A percentile compares a stretch with the other conserved stretches of the same genome.
These are phyloP conservation scores for Trichonephila inaurata DNA, from an alignment of 1,140 invertebrate species.

Conservation along the genomic window DNA sequence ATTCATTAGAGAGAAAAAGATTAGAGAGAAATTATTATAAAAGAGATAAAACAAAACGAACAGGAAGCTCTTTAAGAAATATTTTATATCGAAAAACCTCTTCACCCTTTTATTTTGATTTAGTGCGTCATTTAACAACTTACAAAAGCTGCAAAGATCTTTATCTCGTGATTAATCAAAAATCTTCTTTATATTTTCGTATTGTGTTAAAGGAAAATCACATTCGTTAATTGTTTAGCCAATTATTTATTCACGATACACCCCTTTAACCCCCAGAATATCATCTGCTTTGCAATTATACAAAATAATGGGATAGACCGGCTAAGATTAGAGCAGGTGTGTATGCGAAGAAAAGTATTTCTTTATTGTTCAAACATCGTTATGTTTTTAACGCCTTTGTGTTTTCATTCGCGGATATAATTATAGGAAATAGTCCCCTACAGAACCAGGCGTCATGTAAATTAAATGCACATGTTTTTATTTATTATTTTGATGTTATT, in stretches of 20 bases:
- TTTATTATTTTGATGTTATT: neutral
- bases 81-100: too few species aligned
- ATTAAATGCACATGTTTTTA: neutral
- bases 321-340: neutral
- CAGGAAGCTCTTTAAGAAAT: too few species aligned
- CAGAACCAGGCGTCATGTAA: neutral
- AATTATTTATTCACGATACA: neutral
- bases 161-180: neutral
- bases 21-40: too few species aligned
- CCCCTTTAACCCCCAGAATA: neutral
- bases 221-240: slow-evolving; percentile 31
- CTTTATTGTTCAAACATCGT: neutral
- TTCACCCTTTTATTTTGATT: too few species aligned
- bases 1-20: too few species aligned
- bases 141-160: too few species aligned
- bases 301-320: neutral
- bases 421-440: neutral
- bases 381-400: slow-evolving; percentile 28
- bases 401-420: neutral
- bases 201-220: slow-evolving; percentile 19
- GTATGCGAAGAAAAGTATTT: neutral
- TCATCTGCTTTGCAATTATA: neutral
- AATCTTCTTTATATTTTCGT: neutral
- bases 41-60: too few species aligned
- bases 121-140: too few species aligned